A percentile compares a stretch with the other conserved stretches of the same genome.
These are phyloP conservation scores for Lucilia cuprina DNA, from an alignment of 1,140 invertebrate species.

Conservation along the genomic window DNA sequence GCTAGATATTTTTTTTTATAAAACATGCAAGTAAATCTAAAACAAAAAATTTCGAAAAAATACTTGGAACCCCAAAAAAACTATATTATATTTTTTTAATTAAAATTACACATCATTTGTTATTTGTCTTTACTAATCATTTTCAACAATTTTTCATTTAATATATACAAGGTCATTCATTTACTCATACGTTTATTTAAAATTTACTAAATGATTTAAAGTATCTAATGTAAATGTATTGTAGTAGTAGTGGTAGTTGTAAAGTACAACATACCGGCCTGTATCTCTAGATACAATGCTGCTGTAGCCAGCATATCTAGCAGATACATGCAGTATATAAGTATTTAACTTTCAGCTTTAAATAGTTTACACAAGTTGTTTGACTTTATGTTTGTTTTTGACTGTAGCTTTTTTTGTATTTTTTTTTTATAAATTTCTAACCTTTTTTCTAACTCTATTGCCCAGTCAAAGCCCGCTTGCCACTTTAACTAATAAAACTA, in stretches of 20 bases:
- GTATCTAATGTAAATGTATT: too few species aligned
- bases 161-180: background rate
- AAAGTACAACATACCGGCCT: too few species aligned
- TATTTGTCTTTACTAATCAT: slow-evolving; percentile 3
- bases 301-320: too few species aligned
- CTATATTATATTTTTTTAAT: background rate
- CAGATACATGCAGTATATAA: too few species aligned
- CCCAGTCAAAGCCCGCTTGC: too few species aligned
- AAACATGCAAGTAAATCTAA: background rate
- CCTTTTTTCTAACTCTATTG: background rate
- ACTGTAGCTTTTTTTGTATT: too few species aligned
- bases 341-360: too few species aligned
- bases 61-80: background rate
- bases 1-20: background rate
- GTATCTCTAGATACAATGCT: too few species aligned
- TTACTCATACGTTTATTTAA: background rate
- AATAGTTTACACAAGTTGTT: background rate
- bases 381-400: background rate
- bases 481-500: background rate
- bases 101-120: slow-evolving; percentile 10
- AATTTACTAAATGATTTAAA: background rate
- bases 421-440: background rate
- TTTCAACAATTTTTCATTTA: slow-evolving; percentile 8
- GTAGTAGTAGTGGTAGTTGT: too few species aligned
- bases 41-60: background rate